Conservation (phyloP, 2,113 vertebrate species). For the Chelonoidis abingdonii region DNA sequence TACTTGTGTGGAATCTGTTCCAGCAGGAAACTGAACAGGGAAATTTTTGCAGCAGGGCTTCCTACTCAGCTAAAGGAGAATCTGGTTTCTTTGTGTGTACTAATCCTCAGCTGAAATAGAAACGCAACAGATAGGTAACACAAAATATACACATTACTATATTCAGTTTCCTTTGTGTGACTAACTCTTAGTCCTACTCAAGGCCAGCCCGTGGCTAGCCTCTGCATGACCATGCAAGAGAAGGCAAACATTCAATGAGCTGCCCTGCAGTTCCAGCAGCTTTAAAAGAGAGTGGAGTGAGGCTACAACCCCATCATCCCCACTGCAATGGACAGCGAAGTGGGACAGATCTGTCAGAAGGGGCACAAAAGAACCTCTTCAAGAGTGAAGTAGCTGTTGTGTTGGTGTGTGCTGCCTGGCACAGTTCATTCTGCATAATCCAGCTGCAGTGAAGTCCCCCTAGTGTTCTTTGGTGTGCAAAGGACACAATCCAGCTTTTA, state of each 20-base stretch:
- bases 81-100: constrained; percentile 41
- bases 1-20: background rate
- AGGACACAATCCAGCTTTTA: background rate
- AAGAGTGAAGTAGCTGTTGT: background rate
- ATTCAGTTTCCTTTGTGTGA: background rate
- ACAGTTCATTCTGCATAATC: no score
- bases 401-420: background rate
- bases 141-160: background rate
- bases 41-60: background rate
- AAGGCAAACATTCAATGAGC: background rate
- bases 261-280: background rate
- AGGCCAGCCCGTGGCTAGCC: background rate
- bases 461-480: background rate
- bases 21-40: background rate
- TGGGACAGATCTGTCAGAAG: background rate
- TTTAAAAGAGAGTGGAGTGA: background rate
- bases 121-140: constrained; percentile 36
- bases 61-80: background rate
- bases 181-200: background rate
- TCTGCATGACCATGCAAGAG: background rate
- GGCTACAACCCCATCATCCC: background rate
- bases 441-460: no score
- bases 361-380: background rate
- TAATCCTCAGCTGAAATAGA: constrained; percentile 37
- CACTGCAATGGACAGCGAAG: background rate